A percentile compares a stretch with the other conserved stretches of the same genome.
phyloP scores from a whole-genome alignment of 2,113 vertebrate genomes.

The Seriola quinqueradiata region DNA sequence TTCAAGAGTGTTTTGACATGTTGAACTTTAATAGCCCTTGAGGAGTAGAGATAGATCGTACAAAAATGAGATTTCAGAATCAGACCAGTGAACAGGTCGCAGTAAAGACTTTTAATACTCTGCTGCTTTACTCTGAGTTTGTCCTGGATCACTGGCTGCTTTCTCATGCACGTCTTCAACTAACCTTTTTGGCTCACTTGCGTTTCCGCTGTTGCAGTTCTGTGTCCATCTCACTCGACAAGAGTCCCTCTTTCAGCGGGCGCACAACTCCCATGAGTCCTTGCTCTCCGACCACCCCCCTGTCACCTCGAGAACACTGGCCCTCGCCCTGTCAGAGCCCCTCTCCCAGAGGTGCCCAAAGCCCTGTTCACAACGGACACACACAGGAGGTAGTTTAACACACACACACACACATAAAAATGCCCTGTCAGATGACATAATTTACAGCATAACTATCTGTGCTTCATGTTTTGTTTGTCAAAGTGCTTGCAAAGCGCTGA shows the following conservation, averaged over 20 bases:
- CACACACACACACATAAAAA: constrained; percentile 10
- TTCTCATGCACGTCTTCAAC: not conserved
- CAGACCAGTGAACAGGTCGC: not conserved
- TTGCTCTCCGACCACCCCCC: constrained; percentile 30
- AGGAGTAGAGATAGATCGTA: not conserved
- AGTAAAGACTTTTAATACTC: not conserved
- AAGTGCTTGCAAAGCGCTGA: not conserved
- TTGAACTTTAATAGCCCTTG: not conserved
- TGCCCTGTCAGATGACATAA: not conserved
- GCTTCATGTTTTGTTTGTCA: constrained; percentile 35
- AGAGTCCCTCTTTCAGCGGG: constrained; percentile 64
- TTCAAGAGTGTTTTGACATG: not conserved
- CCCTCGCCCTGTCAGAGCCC: constrained; percentile 61
- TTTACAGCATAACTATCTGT: not conserved
- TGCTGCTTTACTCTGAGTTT: not conserved
- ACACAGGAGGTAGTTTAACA: constrained; percentile 58
- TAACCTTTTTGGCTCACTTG: constrained; percentile 3
- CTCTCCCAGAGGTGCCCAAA: constrained; percentile 34
- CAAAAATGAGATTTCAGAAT: not conserved
- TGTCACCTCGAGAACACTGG: constrained; percentile 54
- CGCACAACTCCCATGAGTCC: constrained; percentile 74
- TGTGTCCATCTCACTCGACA: constrained; percentile 83
- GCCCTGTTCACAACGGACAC: constrained; percentile 67
- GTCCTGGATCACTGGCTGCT: constrained; percentile 6
- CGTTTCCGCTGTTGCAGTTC: constrained; percentile 74